phyloP scores from a whole-genome alignment of 2,113 vertebrate species.

The Odocoileus virginianus region DNA sequence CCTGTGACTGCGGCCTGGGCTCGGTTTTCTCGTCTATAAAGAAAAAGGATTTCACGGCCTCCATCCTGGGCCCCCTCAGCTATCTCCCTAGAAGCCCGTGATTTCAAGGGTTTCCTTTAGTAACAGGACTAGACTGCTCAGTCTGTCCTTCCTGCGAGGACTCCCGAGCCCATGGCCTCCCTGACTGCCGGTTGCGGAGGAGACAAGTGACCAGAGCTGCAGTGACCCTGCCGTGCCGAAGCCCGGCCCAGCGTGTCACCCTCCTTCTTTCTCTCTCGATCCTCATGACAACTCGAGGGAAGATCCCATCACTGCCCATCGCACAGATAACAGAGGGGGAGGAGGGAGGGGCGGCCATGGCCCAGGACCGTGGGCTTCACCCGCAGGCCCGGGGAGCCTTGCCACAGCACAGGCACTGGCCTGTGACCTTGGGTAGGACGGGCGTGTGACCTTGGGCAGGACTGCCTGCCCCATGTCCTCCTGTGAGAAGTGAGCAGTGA shows the following conservation, averaged over 20 bases:
- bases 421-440: neutral
- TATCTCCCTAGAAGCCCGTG: neutral
- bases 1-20: neutral
- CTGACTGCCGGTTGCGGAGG: neutral
- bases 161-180: neutral
- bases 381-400: rapidly evolving
- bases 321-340: neutral
- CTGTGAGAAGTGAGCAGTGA: neutral
- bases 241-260: rapidly evolving
- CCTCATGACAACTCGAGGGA: neutral
- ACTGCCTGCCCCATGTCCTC: neutral
- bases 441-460: neutral
- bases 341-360: rapidly evolving
- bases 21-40: neutral
- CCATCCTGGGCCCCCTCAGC: neutral
- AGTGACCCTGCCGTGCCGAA: rapidly evolving
- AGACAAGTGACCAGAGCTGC: neutral
- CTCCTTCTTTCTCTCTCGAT: neutral
- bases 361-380: no score
- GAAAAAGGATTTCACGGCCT: no score
- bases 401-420: neutral
- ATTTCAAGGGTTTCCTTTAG: neutral
- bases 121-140: neutral
- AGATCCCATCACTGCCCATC: neutral
- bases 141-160: no score